Conservation (phyloP, 2,113 vertebrate species). For the Rhinogobius similis region DNA sequence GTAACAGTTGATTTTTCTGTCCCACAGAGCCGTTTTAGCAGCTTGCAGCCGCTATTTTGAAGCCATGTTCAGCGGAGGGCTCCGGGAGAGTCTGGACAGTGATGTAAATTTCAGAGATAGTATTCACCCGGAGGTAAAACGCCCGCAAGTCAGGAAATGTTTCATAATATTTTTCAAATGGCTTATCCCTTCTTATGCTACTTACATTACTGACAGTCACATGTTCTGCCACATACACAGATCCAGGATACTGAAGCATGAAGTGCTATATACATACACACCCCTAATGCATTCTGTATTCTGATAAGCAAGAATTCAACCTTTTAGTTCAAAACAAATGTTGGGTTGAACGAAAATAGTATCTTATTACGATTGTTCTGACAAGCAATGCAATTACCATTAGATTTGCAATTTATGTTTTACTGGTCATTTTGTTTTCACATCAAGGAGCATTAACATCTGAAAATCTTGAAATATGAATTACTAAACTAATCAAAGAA, state of each 20-base stretch:
- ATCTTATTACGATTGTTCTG: no score
- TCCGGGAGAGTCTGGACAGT: slow-evolving; percentile 88
- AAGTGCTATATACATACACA: background rate
- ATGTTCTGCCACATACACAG: background rate
- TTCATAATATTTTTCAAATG: background rate
- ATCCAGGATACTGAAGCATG: background rate
- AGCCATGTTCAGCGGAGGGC: slow-evolving; percentile 95
- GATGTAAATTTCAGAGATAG: slow-evolving; percentile 92
- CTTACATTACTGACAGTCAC: background rate
- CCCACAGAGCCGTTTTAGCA: slow-evolving; percentile 84
- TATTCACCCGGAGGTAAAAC: slow-evolving; percentile 85
- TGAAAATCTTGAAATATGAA: no score
- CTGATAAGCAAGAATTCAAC: background rate
- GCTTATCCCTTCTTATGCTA: background rate
- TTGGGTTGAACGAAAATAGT: no score
- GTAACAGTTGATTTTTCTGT: slow-evolving; percentile 15
- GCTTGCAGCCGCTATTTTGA: slow-evolving; percentile 95
- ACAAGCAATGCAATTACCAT: no score
- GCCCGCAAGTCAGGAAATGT: background rate
- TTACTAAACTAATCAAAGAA: no score
- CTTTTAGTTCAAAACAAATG: background rate
- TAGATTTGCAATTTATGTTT: no score
- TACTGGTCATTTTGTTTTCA: no score
- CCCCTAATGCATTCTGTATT: no score
- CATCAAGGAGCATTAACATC: no score